phyloP scores from a whole-genome alignment of 2,888 invertebrate species.

The Ophion costatus region DNA sequence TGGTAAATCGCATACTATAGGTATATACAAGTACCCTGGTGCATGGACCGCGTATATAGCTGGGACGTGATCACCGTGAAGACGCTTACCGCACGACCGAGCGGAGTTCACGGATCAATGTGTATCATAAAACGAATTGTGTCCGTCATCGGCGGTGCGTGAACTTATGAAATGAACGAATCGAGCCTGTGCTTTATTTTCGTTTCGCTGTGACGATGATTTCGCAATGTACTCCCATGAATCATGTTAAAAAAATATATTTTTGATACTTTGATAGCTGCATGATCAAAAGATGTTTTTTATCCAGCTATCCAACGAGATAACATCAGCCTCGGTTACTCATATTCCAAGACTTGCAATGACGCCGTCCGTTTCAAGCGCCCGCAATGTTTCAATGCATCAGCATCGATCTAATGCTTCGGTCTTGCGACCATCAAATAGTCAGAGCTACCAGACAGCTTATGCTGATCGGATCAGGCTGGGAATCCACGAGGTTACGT shows the following conservation, averaged over 20 bases:
- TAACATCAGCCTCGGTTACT: background rate
- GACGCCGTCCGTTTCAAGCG: background rate
- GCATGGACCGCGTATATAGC: background rate
- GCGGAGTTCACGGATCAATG: conserved; percentile 11
- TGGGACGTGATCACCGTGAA: conserved; percentile 23
- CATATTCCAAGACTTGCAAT: background rate
- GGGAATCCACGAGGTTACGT: background rate
- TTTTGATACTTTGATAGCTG: background rate
- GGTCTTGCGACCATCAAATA: background rate
- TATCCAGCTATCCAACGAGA: background rate
- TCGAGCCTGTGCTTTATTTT: conserved; percentile 16
- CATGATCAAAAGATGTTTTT: background rate
- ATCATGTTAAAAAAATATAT: background rate
- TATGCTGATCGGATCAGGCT: background rate
- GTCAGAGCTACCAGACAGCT: background rate
- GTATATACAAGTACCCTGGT: background rate
- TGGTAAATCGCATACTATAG: background rate
- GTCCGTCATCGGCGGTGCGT: conserved; percentile 53
- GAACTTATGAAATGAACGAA: conserved; percentile 32
- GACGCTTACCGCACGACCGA: conserved; percentile 36
- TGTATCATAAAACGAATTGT: conserved; percentile 58
- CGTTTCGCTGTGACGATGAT: background rate
- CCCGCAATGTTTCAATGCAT: background rate
- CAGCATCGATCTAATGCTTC: background rate
- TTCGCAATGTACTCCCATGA: background rate